A percentile compares a stretch with the other conserved stretches of the same genome.
phyloP scores from a whole-genome alignment of 2,888 invertebrate genomes.

The Cerastis leucographa region DNA sequence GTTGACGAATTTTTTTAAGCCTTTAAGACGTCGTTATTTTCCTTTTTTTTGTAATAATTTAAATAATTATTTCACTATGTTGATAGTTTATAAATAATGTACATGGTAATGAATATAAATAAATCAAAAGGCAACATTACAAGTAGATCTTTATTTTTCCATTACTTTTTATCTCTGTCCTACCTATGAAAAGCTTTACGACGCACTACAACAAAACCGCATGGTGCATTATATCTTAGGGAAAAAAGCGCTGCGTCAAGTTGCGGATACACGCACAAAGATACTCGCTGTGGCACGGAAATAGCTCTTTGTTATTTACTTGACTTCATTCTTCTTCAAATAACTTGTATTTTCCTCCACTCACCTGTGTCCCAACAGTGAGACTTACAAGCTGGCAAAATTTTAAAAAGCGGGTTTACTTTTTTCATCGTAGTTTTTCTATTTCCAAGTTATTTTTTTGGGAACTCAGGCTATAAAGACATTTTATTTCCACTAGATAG shows the following conservation, averaged over 20 bases:
- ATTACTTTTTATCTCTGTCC: background rate
- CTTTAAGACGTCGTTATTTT: no score
- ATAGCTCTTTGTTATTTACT: slow-evolving; percentile 8
- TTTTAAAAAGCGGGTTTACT: background rate
- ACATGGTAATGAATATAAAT: background rate
- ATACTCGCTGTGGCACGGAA: background rate
- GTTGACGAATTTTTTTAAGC: no score
- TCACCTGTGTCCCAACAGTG: background rate
- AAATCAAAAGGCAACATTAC: background rate
- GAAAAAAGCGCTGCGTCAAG: slow-evolving; percentile 13
- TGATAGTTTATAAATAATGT: no score
- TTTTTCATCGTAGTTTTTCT: background rate
- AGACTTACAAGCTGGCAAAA: background rate
- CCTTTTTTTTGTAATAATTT: no score
- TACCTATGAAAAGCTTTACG: background rate
- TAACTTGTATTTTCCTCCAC: background rate
- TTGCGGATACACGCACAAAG: slow-evolving; percentile 1
- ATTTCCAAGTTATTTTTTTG: no score
- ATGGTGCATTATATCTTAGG: slow-evolving; percentile 12
- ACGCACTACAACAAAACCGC: slow-evolving; percentile 39
- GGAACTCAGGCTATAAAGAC: no score
- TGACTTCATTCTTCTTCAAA: slow-evolving; percentile 4
- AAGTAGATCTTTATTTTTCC: background rate
- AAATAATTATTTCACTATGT: no score
- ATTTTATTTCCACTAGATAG: no score